Evolutionary conservation across 2,113 vertebrate species (phyloP).

Genomic region (Cnemophilus loriae): DNA sequence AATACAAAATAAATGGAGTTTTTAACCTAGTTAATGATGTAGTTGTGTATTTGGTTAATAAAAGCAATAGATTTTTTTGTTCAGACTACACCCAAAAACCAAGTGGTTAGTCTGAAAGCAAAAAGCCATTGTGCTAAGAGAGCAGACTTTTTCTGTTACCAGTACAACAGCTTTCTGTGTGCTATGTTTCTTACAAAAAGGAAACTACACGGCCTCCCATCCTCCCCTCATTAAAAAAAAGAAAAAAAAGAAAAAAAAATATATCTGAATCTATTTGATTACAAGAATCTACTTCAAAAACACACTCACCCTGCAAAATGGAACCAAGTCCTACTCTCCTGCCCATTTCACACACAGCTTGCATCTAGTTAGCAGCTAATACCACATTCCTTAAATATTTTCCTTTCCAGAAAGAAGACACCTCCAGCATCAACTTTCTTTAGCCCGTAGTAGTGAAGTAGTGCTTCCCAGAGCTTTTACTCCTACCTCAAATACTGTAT

Average conservation of each 20-base stretch:
- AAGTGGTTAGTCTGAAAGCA: neutral
- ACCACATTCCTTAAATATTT: constrained; percentile 3
- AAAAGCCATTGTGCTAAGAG: neutral
- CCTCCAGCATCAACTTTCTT: neutral
- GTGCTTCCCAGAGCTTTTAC: neutral
- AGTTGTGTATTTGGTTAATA: neutral
- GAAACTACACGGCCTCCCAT: neutral
- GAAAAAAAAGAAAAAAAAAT: no score
- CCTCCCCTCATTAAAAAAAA: fast-evolving
- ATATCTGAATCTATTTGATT: neutral
- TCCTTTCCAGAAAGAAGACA: constrained; percentile 4
- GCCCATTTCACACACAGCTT: neutral
- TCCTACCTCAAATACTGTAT: neutral
- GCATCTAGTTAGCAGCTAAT: neutral
- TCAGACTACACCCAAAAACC: neutral
- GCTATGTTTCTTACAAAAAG: neutral
- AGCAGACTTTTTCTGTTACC: neutral
- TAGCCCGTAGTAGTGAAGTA: neutral
- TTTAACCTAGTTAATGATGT: neutral
- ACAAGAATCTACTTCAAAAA: neutral
- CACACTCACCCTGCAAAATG: neutral
- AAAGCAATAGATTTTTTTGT: neutral
- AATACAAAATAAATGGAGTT: neutral
- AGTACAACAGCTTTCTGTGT: neutral
- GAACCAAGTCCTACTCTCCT: neutral